These are phyloP conservation scores for Phalacrocorax pelagicus DNA, from an alignment of 2,113 vertebrate species.

Conservation along the genomic window DNA sequence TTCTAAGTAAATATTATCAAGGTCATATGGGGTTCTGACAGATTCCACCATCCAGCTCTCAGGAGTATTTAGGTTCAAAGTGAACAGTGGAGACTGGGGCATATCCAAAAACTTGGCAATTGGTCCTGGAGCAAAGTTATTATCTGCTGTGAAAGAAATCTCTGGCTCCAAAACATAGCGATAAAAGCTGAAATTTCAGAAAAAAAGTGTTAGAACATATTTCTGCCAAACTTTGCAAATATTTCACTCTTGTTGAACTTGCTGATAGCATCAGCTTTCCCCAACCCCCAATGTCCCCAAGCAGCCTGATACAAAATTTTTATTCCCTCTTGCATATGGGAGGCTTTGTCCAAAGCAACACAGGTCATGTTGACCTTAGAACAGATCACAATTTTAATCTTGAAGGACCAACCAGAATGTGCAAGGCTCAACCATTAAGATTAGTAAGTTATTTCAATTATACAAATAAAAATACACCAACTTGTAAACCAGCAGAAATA, in stretches of 20 bases:
- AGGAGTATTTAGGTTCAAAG: slow-evolving; percentile 93
- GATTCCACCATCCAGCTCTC: slow-evolving; percentile 99
- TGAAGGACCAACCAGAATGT: not conserved
- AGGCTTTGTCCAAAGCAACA: not conserved
- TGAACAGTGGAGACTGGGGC: slow-evolving; percentile 95
- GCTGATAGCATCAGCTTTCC: not conserved
- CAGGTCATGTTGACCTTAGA: not conserved
- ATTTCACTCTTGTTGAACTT: not conserved
- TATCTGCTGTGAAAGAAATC: slow-evolving; percentile 84
- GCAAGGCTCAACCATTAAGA: not conserved
- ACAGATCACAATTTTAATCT: not conserved
- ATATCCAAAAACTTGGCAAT: slow-evolving; percentile 95
- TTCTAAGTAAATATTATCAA: slow-evolving; percentile 96
- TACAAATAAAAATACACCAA: not conserved
- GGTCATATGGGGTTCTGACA: slow-evolving; percentile 91
- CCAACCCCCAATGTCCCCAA: not conserved
- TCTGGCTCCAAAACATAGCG: slow-evolving; percentile 94
- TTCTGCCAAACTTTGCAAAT: not conserved
- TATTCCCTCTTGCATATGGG: not conserved
- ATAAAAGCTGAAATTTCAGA: slow-evolving; percentile 85
- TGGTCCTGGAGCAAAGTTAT: slow-evolving; percentile 85
- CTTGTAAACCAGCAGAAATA: not conserved
- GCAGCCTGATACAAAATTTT: not conserved
- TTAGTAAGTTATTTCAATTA: not conserved
- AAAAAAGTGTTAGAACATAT: not conserved